Evolutionary conservation across 1,140 invertebrate genomes (phyloP), one percentile per base, ranked within the genome.

Genomic region (Venturia canescens): DNA sequence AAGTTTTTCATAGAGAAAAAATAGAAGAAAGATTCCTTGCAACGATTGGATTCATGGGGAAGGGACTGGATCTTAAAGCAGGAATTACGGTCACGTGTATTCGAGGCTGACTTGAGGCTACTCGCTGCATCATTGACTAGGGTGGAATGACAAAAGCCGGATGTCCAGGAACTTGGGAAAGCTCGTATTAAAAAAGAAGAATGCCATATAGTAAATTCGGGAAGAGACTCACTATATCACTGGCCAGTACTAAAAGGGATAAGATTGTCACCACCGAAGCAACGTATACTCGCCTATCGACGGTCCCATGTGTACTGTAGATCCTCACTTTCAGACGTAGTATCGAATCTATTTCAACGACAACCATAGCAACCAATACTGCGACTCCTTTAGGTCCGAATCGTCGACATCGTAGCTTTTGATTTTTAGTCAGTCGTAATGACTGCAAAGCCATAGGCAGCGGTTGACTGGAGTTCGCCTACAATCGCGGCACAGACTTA

Each of bases 251-350:
- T 82, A 83, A 9, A 81, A 74, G 78, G 83, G 86, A 89, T 87
- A 88, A 88, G 87, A 89, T 90, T 88, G 88, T 84, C 82, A 31
- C 26, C 50, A 85, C 26, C 50, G 84, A 85, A 88, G 82, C 84
- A 84, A 21, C 48, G 71, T 34, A 26, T 4, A 53, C 29, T 50
- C 26, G 38, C 21, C 84, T 87, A 83, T 84, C 80, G 60, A 18
- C 79, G 80, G 86, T 90, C 89, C 88, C 90, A 80, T 27, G 88
- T 89, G 89, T 86, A 85, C 85, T 86, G 83, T 89, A 89, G 84
- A 87, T 90, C 66, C 86, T 88, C 83, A 60, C 85, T 80, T 81
- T 63, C 67, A 72, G 82, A 44, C 57, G 75, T 60, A 77, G 60
- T 60, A 44, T 38, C n/a, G 75, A 53, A 16, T 57, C 60, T 66